A percentile compares a stretch with the other conserved stretches of the same genome.
These are phyloP conservation scores for Chrysolina haemoptera DNA, from an alignment of 2,888 invertebrate genomes.

Conservation along the genomic window DNA sequence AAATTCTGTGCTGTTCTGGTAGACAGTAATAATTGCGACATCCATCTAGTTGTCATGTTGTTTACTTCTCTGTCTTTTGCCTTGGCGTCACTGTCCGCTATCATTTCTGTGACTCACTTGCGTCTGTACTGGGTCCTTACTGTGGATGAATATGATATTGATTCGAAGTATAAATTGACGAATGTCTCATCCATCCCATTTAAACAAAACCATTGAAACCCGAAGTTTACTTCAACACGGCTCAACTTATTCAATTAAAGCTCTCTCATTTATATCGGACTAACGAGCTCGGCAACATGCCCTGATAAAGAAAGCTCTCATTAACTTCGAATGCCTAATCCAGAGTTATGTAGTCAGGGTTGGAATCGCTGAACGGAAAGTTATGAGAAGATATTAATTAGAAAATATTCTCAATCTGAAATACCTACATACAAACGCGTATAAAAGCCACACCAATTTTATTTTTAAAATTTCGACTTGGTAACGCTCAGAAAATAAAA, in stretches of 20 bases:
- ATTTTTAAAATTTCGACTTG: too few relatives aligned
- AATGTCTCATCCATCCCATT: conserved; percentile 49
- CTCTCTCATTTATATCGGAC: conserved; percentile 65
- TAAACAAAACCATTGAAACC: conserved; percentile 60
- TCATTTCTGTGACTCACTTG: too few relatives aligned
- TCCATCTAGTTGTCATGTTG: too few relatives aligned
- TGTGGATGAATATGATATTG: neutral
- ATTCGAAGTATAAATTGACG: conserved; percentile 33
- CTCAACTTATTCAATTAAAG: conserved; percentile 68
- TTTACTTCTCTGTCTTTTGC: too few relatives aligned
- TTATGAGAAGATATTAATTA: neutral
- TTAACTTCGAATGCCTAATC: conserved; percentile 61
- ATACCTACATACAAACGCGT: too few relatives aligned
- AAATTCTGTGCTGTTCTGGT: too few relatives aligned
- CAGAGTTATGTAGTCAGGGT: conserved; percentile 42
- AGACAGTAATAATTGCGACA: too few relatives aligned
- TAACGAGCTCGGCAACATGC: conserved; percentile 66
- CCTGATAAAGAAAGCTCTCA: conserved; percentile 65
- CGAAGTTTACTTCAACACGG: conserved; percentile 66
- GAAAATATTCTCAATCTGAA: neutral
- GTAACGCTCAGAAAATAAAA: too few relatives aligned
- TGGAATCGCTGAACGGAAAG: neutral
- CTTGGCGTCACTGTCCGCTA: too few relatives aligned
- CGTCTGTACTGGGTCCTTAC: too few relatives aligned
- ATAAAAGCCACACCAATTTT: too few relatives aligned